A percentile compares a stretch with the other conserved stretches of the same genome.
phyloP scores from a whole-genome alignment of 2,888 invertebrate genomes.

The Tipula confusa region DNA sequence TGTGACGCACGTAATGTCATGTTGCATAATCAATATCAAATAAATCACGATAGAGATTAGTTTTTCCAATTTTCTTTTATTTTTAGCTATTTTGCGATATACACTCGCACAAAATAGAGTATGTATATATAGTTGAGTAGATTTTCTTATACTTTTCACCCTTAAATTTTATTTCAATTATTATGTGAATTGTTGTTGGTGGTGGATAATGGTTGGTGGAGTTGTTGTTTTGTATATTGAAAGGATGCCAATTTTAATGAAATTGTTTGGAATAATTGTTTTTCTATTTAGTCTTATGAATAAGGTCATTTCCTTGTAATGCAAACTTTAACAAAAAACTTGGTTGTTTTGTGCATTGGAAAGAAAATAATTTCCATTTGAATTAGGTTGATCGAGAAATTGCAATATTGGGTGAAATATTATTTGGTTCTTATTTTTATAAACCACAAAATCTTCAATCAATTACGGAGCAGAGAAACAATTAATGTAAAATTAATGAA shows the following conservation, averaged over 20 bases:
- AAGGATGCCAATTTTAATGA: background rate
- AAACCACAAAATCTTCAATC: too few species aligned
- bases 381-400: background rate
- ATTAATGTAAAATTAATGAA: too few species aligned
- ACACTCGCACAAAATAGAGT: background rate
- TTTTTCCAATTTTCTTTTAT: background rate
- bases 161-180: constrained; percentile 5
- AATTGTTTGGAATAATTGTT: background rate
- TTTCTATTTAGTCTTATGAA: background rate
- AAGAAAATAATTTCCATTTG: background rate
- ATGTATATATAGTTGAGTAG: background rate
- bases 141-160: background rate
- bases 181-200: background rate
- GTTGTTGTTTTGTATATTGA: background rate
- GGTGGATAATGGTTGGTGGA: background rate
- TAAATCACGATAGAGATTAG: constrained; percentile 16
- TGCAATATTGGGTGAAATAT: too few species aligned
- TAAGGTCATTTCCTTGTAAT: background rate
- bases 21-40: constrained; percentile 3
- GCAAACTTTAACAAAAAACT: background rate
- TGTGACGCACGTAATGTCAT: constrained; percentile 25
- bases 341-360: background rate
- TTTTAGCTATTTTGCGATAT: background rate
- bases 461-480: too few species aligned
- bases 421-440: too few species aligned